phyloP scores from a whole-genome alignment of 2,888 invertebrate species.

The Galerucella calmariensis region DNA sequence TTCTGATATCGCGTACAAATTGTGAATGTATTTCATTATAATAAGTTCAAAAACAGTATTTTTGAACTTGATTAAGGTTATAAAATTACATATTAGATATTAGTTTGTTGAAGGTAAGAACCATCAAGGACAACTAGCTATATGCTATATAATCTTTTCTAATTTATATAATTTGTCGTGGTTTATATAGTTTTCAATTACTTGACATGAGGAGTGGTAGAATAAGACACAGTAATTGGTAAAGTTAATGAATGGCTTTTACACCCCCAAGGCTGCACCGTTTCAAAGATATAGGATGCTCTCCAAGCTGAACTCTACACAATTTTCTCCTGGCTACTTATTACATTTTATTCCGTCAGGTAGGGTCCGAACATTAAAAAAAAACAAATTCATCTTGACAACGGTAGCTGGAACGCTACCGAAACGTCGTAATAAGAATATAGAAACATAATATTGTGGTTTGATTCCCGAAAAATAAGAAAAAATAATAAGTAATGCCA shows the following conservation, averaged over 20 bases:
- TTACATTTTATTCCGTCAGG: too few species aligned
- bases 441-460: too few species aligned
- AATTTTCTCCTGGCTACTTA: too few species aligned
- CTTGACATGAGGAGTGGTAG: neutral
- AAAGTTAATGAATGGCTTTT: neutral
- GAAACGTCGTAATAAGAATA: too few species aligned
- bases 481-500: too few species aligned
- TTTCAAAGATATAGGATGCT: neutral
- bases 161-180: neutral
- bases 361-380: too few species aligned
- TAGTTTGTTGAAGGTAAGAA: neutral
- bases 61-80: constrained; percentile 5
- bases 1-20: neutral
- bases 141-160: neutral
- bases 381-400: too few species aligned
- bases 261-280: neutral
- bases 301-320: too few species aligned
- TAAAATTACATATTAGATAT: neutral
- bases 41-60: constrained; percentile 7
- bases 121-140: neutral
- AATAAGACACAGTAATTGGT: neutral
- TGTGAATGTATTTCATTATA: neutral
- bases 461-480: too few species aligned
- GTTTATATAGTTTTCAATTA: constrained; percentile 1
- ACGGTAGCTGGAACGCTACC: too few species aligned